Percentiles rank a stretch among this genome's conserved stretches.
These are phyloP conservation scores for Bombus soroeensis DNA, from an alignment of 1,140 invertebrate genomes.

Conservation along the genomic window DNA sequence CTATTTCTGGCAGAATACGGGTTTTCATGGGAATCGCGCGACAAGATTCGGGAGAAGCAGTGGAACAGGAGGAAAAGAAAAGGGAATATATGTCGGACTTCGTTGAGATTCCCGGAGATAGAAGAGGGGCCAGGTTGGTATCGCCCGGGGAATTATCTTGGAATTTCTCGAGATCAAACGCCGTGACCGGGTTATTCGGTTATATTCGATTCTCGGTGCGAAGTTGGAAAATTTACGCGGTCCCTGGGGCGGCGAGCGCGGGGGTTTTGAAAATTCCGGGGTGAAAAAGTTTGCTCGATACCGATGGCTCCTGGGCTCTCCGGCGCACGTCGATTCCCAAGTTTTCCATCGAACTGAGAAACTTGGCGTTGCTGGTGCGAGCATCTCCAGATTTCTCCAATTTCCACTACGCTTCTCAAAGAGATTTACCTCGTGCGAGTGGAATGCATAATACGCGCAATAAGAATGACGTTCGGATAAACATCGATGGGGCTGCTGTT, in stretches of 20 bases:
- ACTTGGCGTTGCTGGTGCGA: slow-evolving; percentile 1
- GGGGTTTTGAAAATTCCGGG: slow-evolving; percentile 44
- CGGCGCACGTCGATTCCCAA: slow-evolving; percentile 36
- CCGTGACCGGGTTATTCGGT: slow-evolving; percentile 54
- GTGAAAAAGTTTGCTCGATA: slow-evolving; percentile 35
- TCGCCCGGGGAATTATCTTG: slow-evolving; percentile 52
- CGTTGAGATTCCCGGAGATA: slow-evolving; percentile 48
- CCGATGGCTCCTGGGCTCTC: neutral
- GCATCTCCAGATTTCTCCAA: slow-evolving; percentile 61
- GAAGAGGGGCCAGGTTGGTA: slow-evolving; percentile 28
- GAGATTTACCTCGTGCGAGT: slow-evolving; percentile 63
- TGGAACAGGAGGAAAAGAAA: neutral
- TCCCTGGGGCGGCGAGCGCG: slow-evolving; percentile 32
- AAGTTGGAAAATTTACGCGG: slow-evolving; percentile 65
- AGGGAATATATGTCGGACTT: neutral
- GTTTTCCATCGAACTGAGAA: slow-evolving; percentile 29
- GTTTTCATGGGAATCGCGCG: slow-evolving; percentile 36
- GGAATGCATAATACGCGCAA: slow-evolving; percentile 64
- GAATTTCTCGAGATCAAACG: slow-evolving; percentile 55
- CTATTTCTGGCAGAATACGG: slow-evolving; percentile 15
- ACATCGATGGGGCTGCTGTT: slow-evolving; percentile 26
- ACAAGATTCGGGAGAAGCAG: slow-evolving; percentile 9
- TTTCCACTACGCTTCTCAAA: slow-evolving; percentile 64
- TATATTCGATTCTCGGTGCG: slow-evolving; percentile 54
- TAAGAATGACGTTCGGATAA: slow-evolving; percentile 63